These are phyloP conservation scores for Antechinus flavipes DNA, from an alignment of 2,113 vertebrate genomes.

Conservation along the genomic window DNA sequence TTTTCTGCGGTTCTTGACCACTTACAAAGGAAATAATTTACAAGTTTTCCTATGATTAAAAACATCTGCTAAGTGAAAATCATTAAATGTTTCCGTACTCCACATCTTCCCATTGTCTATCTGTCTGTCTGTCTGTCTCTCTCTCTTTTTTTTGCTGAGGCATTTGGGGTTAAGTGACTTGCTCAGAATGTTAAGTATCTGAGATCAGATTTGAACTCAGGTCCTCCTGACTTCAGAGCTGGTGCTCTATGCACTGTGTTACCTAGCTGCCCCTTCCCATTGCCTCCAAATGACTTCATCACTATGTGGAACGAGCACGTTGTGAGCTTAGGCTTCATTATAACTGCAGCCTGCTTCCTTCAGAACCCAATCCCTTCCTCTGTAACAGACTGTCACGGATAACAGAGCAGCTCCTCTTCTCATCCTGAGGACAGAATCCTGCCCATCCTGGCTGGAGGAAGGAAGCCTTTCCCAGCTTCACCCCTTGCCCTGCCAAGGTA, in stretches of 20 bases:
- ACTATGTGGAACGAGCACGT: constrained; percentile 40
- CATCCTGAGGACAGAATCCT: background rate
- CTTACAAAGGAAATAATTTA: constrained; percentile 59
- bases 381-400: constrained; percentile 57
- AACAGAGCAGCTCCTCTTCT: constrained; percentile 55
- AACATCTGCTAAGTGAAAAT: constrained; percentile 65
- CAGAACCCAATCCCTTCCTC: constrained; percentile 49
- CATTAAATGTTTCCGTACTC: constrained; percentile 56
- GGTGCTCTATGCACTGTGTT: too few species aligned
- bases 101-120: constrained; percentile 33
- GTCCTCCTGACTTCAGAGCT: too few species aligned
- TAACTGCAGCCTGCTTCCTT: constrained; percentile 43
- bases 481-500: background rate
- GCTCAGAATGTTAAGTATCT: too few species aligned
- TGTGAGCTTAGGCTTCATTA: constrained; percentile 42
- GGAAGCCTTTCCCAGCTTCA: background rate
- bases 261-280: constrained; percentile 3
- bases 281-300: constrained; percentile 55
- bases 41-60: constrained; percentile 62
- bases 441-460: constrained; percentile 2
- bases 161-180: too few species aligned
- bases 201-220: too few species aligned
- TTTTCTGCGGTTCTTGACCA: constrained; percentile 59
- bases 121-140: too few species aligned
- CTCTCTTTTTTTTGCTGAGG: too few species aligned